A percentile compares a stretch with the other conserved stretches of the same genome.
Evolutionary conservation across 1,140 invertebrate species (phyloP).

Genomic region (Tetranychus urticae): DNA sequence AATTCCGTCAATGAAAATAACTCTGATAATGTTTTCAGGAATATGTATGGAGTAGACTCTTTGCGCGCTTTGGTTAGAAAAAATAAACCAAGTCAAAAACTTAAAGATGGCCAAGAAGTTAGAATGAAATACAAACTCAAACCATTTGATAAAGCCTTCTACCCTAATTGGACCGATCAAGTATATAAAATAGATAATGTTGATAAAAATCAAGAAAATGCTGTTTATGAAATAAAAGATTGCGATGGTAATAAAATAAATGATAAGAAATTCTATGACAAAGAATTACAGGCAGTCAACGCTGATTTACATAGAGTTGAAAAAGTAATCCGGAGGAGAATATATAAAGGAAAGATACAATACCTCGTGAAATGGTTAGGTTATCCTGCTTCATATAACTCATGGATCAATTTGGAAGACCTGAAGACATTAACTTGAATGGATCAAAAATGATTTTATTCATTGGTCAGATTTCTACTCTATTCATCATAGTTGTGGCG

Average conservation of each 20-base stretch:
- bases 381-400: conserved; percentile 40
- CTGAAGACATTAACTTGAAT: neutral
- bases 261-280: neutral
- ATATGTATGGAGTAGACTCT: neutral
- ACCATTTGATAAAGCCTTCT: neutral
- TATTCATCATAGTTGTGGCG: neutral
- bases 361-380: conserved; percentile 71
- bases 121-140: neutral
- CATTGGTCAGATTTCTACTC: neutral
- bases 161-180: neutral
- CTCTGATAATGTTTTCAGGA: neutral
- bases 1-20: conserved; percentile 15
- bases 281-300: neutral
- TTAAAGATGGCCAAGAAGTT: neutral
- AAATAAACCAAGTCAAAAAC: no score
- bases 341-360: conserved; percentile 21
- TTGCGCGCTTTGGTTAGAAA: neutral
- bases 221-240: no score
- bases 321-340: neutral
- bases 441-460: neutral
- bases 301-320: conserved; percentile 1
- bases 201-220: no score
- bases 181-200: neutral
- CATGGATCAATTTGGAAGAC: conserved; percentile 30
- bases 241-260: no score